Base-by-base conservation (phyloP, 2,888 invertebrate genomes). In the Eristalis intricaria region DNA sequence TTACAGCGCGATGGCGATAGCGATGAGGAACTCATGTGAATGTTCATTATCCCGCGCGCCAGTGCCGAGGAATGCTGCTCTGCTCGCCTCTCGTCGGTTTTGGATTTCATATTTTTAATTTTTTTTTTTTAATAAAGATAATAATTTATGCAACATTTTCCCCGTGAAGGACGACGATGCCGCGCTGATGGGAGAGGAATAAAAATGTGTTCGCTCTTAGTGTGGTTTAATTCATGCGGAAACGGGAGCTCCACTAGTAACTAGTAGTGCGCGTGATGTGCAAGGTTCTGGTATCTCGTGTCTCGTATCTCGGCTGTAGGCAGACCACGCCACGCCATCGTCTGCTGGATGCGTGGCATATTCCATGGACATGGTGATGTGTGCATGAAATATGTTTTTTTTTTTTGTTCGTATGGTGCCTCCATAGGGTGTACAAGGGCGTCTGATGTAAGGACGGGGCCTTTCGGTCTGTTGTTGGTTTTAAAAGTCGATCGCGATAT, bases 91-190 rank as follows among this genome's bases (percentile, higher is more conserved):
- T 50, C 43, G 58, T 35, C 60, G 66, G 75, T 77, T 80, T 71
- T 68, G 70, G 70, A 50, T 80, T 71, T 73, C 71, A 63, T 61
- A 64, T 77, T 84, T 84, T 73, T 84, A 63, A n/a, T n/a, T n/a
- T n/a, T n/a, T n/a, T n/a, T n/a, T n/a, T n/a, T n/a, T n/a, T 76
- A 82, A 82, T 78, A 86, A 78, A n/a, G 56, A 82, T 86, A 82
- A 82, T 86, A 86, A 82, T 86, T 78, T 78, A 82, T 86, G 86
- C 65, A 78, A 86, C 82, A 82, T 74, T 73, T 75, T 86, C 56
- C 22, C 50, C 40, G 60, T 84, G 80, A 74, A 77, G 77, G 77
- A 85, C 81, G 74, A 8, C 50, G 50, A 29, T 29, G 50, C 8
- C 35, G 19, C 8, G 58, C 22, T 23, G 71, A 61, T 58, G 40